These are phyloP conservation scores for Micrasema minimum DNA, from an alignment of 1,140 invertebrate species.

Conservation along the genomic window DNA sequence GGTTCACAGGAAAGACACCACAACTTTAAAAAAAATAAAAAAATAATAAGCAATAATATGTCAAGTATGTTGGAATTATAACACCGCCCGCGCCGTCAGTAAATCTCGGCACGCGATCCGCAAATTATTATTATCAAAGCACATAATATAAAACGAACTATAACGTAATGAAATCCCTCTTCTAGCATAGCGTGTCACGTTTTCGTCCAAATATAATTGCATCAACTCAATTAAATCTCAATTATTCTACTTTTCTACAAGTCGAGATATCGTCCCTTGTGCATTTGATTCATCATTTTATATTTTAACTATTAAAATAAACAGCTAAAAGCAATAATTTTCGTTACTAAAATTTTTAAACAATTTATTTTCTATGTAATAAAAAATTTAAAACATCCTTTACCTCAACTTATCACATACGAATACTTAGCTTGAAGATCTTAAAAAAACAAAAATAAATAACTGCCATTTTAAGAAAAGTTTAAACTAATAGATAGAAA, in stretches of 20 bases:
- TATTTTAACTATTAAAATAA: too few relatives aligned
- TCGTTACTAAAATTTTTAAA: too few relatives aligned
- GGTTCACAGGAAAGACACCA: background rate
- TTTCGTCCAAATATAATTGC: slow-evolving; percentile 14
- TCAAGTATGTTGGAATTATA: slow-evolving; percentile 7
- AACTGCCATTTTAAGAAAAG: too few relatives aligned
- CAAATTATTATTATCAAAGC: slow-evolving; percentile 34
- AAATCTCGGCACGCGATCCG: slow-evolving; percentile 23
- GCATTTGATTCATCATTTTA: slow-evolving; percentile 15
- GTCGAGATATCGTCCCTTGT: background rate
- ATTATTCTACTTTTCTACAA: slow-evolving; percentile 20
- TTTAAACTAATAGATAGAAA: too few relatives aligned
- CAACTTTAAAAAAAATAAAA: slow-evolving; percentile 5
- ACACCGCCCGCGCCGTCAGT: background rate
- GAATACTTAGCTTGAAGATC: too few relatives aligned
- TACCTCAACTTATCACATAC: too few relatives aligned
- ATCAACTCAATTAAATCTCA: slow-evolving; percentile 19
- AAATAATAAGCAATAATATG: slow-evolving; percentile 5
- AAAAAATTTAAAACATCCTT: too few relatives aligned
- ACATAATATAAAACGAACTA: background rate
- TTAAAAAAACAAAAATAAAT: too few relatives aligned
- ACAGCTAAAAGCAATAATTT: too few relatives aligned
- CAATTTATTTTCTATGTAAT: too few relatives aligned
- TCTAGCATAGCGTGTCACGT: slow-evolving; percentile 19
- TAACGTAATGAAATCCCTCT: slow-evolving; percentile 12